Conservation (phyloP, 1,140 invertebrate species). For the Drosophila triauraria region DNA sequence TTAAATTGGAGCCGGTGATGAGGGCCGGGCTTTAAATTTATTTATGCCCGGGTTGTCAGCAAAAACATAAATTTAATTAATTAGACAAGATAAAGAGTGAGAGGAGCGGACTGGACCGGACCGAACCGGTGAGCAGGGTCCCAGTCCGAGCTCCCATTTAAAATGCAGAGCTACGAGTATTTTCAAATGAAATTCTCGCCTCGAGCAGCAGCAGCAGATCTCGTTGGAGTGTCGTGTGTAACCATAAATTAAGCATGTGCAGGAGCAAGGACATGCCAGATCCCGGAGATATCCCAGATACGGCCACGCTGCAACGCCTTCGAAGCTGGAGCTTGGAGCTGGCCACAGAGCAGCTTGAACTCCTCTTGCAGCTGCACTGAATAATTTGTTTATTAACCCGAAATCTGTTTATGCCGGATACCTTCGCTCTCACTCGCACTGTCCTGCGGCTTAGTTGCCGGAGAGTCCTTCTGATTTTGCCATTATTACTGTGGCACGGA, state of each 20-base stretch:
- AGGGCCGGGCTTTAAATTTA: slow-evolving; percentile 71
- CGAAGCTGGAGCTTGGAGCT: slow-evolving; percentile 7
- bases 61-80: slow-evolving; percentile 78
- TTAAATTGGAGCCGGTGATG: slow-evolving; percentile 58
- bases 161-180: slow-evolving; percentile 64
- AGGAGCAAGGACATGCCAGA: slow-evolving; percentile 30
- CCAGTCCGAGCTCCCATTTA: slow-evolving; percentile 37
- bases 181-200: slow-evolving; percentile 64
- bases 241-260: slow-evolving; percentile 71
- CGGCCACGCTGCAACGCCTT: slow-evolving; percentile 38
- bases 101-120: slow-evolving; percentile 2
- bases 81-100: slow-evolving; percentile 72
- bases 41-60: slow-evolving; percentile 69
- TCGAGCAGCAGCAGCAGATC: slow-evolving; percentile 13
- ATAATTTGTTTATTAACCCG: slow-evolving; percentile 81
- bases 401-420: slow-evolving; percentile 72
- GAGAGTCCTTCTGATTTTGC: slow-evolving; percentile 57
- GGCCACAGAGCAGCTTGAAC: slow-evolving; percentile 35
- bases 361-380: slow-evolving; percentile 60
- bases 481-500: slow-evolving; percentile 66
- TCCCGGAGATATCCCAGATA: slow-evolving; percentile 29
- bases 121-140: slow-evolving; percentile 1
- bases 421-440: not conserved
- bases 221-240: slow-evolving; percentile 50
- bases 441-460: slow-evolving; percentile 22